Conservation (phyloP, 2,113 vertebrate genomes). For the Sinocyclocheilus anshuiensis region DNA sequence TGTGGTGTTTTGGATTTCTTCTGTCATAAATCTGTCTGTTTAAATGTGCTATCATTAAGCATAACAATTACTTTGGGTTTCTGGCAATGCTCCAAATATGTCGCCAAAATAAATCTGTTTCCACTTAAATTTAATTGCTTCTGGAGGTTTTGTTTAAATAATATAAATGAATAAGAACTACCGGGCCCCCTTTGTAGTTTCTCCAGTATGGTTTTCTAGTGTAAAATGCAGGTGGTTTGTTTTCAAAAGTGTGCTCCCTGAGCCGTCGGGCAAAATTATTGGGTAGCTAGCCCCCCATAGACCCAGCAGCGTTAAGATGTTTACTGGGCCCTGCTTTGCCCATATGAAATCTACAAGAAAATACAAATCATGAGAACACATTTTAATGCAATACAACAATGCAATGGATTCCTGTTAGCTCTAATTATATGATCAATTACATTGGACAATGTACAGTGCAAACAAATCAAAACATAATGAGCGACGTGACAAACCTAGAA, state of each 20-base stretch:
- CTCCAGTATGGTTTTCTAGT: not conserved
- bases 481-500: not conserved
- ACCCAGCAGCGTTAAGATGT: not conserved
- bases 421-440: not conserved
- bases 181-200: not conserved
- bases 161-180: not conserved
- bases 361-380: not conserved
- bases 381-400: not conserved
- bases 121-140: not conserved
- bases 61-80: constrained; percentile 3
- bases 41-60: constrained; percentile 15
- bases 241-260: not conserved
- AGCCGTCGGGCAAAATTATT: not conserved
- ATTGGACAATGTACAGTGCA: not conserved
- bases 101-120: not conserved
- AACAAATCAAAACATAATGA: not conserved
- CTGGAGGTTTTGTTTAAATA: constrained; percentile 10
- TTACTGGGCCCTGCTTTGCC: not conserved
- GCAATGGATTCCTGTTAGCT: not conserved
- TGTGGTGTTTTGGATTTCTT: not conserved
- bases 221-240: not conserved
- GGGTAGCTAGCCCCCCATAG: not conserved
- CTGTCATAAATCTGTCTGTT: constrained; percentile 13
- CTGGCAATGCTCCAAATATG: constrained; percentile 2
- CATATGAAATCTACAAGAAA: not conserved